A percentile compares a stretch with the other conserved stretches of the same genome.
Conservation (phyloP, 2,797 vertebrate genomes). For the Xenopus petersii region DNA sequence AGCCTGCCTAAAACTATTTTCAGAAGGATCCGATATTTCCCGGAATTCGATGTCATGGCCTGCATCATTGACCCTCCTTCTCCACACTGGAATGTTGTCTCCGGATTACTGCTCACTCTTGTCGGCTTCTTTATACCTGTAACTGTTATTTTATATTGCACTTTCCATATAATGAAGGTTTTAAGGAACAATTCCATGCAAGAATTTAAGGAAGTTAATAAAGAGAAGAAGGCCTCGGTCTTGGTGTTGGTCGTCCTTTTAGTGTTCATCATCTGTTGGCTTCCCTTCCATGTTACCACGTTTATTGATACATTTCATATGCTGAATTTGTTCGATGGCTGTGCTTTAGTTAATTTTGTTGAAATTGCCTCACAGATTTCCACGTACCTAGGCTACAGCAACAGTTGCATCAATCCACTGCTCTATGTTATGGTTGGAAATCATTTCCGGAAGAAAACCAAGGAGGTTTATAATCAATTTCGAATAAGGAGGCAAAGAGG, state of each 20-base stretch:
- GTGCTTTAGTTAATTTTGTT: slow-evolving; percentile 52
- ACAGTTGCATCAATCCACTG: slow-evolving; percentile 83
- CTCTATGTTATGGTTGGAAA: slow-evolving; percentile 84
- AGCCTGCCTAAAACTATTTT: slow-evolving; percentile 75
- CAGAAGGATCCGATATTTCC: slow-evolving; percentile 61
- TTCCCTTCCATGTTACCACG: slow-evolving; percentile 77
- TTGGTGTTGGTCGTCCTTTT: slow-evolving; percentile 75
- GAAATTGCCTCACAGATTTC: slow-evolving; percentile 69
- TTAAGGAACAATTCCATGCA: slow-evolving; percentile 65
- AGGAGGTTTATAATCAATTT: slow-evolving; percentile 59
- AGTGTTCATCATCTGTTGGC: slow-evolving; percentile 77
- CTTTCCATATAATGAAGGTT: slow-evolving; percentile 65
- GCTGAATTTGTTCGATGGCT: slow-evolving; percentile 38
- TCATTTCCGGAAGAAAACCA: slow-evolving; percentile 76
- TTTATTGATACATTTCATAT: slow-evolving; percentile 70
- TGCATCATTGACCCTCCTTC: slow-evolving; percentile 52
- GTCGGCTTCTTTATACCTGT: slow-evolving; percentile 79
- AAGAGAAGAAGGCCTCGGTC: slow-evolving; percentile 70
- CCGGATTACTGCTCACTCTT: slow-evolving; percentile 69
- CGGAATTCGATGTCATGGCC: slow-evolving; percentile 40
- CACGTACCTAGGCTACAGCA: slow-evolving; percentile 72
- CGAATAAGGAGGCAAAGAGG: slow-evolving; percentile 10
- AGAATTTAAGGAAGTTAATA: slow-evolving; percentile 60
- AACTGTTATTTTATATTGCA: slow-evolving; percentile 72
- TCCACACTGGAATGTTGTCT: slow-evolving; percentile 67